phyloP scores from a whole-genome alignment of 2,797 vertebrate genomes.

The Falco berigora region DNA sequence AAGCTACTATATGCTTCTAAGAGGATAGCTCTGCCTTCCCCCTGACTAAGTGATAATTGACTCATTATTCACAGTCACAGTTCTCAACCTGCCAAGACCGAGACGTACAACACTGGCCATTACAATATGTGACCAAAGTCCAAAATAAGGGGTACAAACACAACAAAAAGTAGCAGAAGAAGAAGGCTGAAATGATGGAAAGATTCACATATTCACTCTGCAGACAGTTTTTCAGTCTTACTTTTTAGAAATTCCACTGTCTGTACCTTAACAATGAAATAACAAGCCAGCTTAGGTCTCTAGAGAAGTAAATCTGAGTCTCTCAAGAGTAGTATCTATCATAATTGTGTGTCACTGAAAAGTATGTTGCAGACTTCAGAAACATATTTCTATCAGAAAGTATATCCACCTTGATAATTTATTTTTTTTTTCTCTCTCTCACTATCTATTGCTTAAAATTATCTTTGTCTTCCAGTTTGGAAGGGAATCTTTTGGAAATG shows the following conservation, averaged over 20 bases:
- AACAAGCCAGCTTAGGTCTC: neutral
- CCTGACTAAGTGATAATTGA: slow-evolving; percentile 52
- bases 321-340: neutral
- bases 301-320: neutral
- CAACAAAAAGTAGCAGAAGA: neutral
- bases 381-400: slow-evolving; percentile 7
- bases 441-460: slow-evolving; percentile 1
- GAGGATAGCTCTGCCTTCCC: slow-evolving; percentile 41
- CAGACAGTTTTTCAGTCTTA: neutral
- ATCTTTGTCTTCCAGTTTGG: neutral
- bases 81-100: slow-evolving; percentile 52
- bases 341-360: neutral
- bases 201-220: neutral
- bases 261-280: neutral
- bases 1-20: too few relatives aligned
- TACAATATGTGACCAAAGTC: slow-evolving; percentile 13
- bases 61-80: slow-evolving; percentile 67
- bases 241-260: neutral
- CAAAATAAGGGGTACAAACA: slow-evolving; percentile 18
- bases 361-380: neutral
- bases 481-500: neutral
- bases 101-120: neutral
- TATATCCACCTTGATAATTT: neutral
- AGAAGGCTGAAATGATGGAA: neutral
- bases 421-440: neutral